phyloP scores from a whole-genome alignment of 2,888 invertebrate species.

The Hoplodrina ambigua region DNA sequence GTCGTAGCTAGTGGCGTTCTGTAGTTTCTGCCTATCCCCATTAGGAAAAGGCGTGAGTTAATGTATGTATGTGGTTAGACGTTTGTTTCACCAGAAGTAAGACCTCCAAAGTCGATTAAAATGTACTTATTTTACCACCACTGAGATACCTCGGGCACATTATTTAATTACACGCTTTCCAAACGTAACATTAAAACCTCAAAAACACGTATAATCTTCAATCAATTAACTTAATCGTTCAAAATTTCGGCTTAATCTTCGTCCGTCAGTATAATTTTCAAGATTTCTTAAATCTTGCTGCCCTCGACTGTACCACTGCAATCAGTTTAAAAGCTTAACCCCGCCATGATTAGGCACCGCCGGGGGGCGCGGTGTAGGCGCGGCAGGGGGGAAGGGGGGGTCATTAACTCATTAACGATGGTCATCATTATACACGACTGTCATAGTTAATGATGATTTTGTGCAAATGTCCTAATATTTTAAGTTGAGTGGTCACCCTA shows the following conservation, averaged over 20 bases:
- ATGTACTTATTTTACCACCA: slow-evolving; percentile 22
- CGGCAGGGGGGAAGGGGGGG: slow-evolving; percentile 47
- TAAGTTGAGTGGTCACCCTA: slow-evolving; percentile 46
- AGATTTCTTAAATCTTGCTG: slow-evolving; percentile 26
- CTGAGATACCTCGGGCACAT: slow-evolving; percentile 3
- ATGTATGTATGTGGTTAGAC: too few relatives aligned
- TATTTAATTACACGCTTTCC: slow-evolving; percentile 41
- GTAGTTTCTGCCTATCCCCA: too few relatives aligned
- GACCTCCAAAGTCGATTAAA: slow-evolving; percentile 36
- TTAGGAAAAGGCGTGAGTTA: too few relatives aligned
- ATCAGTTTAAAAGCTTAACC: slow-evolving; percentile 79
- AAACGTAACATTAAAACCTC: slow-evolving; percentile 27
- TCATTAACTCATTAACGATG: slow-evolving; percentile 74
- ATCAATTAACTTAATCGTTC: slow-evolving; percentile 55
- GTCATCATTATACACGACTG: slow-evolving; percentile 61
- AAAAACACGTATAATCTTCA: slow-evolving; percentile 45
- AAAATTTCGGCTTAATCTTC: slow-evolving; percentile 38
- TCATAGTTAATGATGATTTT: slow-evolving; percentile 58
- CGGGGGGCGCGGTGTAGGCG: slow-evolving; percentile 53
- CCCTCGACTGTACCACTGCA: slow-evolving; percentile 62
- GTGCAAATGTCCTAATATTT: slow-evolving; percentile 53
- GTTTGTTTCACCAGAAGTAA: slow-evolving; percentile 4
- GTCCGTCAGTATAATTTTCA: slow-evolving; percentile 27
- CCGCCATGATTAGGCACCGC: slow-evolving; percentile 70
- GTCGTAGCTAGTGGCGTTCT: too few relatives aligned